Evolutionary conservation across 2,113 vertebrate genomes (phyloP), one percentile per base, ranked within the genome.

Genomic region (Empidonax alnorum): DNA sequence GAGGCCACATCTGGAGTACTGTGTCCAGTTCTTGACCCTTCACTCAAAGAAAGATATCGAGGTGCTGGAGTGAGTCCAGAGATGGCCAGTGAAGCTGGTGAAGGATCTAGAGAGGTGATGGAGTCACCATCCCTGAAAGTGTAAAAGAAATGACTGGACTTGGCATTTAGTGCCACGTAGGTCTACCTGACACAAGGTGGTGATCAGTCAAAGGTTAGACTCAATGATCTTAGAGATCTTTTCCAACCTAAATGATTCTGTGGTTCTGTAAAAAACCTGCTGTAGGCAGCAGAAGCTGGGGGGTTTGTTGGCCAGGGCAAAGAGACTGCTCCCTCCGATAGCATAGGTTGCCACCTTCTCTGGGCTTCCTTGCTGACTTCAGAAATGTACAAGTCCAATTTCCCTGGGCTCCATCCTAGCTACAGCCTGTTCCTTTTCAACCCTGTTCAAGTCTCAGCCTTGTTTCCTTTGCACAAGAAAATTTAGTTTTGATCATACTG

Each of bases 81-180:
- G 24, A 68, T 53, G 42, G 28, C 9, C 24, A 61, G 3, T 1
- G 1, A 14, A 53, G 24, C 13, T 61, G 53, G 33, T 10, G 69
- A n/a, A 30, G 7, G 14, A 16, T 46, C 23, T 68, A 47, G 44
- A 75, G 46, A 55, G 7, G 24, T 41, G 46, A 17, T 61, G 12
- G 9, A 55, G 2, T 23, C 47, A 27, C 12, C 25, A 49, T 22
- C 17, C 12, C 14, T 35, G 49, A 24, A 37, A 62, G 25, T 28
- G 47, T 12, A 49, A 31, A 27, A 22, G 47, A 62, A 62, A 31
- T 0, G 0, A 68, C 21, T n/a, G 62, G 20, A 55, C 30, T 31
- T 27, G 28, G 21, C 25, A 19, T 5, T 69, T 61, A 13, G 25
- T 47, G 41, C 17, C n/a, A 6, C 0, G 6, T 39, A 27, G 1